These are phyloP conservation scores for Saccostrea glomerata DNA, from an alignment of 1,140 invertebrate species.

Conservation along the genomic window DNA sequence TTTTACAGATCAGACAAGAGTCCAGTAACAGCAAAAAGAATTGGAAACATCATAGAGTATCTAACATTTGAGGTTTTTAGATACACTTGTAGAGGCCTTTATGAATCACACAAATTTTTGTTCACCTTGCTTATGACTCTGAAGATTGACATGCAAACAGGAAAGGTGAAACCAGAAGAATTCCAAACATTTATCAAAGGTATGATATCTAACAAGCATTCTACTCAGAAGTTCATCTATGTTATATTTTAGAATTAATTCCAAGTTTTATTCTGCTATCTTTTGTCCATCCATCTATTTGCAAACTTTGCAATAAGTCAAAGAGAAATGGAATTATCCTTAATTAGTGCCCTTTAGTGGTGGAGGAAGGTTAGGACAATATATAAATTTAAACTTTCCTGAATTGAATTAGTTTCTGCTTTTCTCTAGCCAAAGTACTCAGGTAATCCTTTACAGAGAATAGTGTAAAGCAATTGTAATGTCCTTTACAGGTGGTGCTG, in stretches of 20 bases:
- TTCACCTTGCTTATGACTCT: conserved; percentile 96
- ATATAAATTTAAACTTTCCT: no score
- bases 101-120: conserved; percentile 94
- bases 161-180: conserved; percentile 90
- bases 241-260: no score
- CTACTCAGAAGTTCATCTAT: no score
- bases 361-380: no score
- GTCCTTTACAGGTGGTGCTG: conserved; percentile 87
- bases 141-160: conserved; percentile 90
- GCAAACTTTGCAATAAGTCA: no score
- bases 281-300: no score
- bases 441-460: no score
- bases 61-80: conserved; percentile 95
- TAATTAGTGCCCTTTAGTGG: no score
- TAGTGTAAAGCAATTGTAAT: background rate
- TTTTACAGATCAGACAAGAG: conserved; percentile 71
- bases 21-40: conserved; percentile 89
- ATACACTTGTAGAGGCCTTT: conserved; percentile 93
- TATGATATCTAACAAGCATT: conserved; percentile 49
- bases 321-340: no score
- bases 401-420: no score
- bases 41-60: conserved; percentile 92
- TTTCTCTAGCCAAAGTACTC: no score
- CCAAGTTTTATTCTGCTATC: no score
- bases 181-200: conserved; percentile 97